phyloP scores from a whole-genome alignment of 1,140 invertebrate species.

The Drosophila punjabiensis region DNA sequence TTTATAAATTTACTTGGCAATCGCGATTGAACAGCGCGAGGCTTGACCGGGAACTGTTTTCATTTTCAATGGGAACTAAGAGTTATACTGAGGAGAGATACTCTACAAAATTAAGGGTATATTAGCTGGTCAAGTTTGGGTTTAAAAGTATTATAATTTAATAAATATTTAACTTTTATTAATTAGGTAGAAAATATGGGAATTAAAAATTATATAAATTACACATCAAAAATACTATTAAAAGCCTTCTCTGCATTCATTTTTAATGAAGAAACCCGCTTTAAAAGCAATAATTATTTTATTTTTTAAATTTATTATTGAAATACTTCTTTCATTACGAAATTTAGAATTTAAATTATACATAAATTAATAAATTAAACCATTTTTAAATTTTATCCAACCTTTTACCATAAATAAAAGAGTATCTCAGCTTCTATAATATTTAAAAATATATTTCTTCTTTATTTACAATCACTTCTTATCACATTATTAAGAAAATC shows the following conservation, averaged over 20 bases:
- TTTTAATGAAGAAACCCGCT: not conserved
- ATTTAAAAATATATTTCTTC: not conserved
- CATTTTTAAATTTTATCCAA: no score
- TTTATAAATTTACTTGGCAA: not conserved
- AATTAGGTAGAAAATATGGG: not conserved
- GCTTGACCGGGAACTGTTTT: conserved; percentile 31
- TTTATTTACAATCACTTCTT: conserved; percentile 37
- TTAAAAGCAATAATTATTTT: not conserved
- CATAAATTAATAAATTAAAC: not conserved
- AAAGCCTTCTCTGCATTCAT: not conserved
- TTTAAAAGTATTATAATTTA: not conserved
- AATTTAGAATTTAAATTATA: not conserved
- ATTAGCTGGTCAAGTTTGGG: not conserved
- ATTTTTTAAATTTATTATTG: not conserved
- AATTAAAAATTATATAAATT: not conserved
- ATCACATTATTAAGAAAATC: conserved; percentile 11
- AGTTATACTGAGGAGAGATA: not conserved
- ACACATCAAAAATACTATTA: not conserved
- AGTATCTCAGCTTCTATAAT: not conserved
- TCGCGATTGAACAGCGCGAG: not conserved
- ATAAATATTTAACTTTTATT: not conserved
- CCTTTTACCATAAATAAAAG: not conserved
- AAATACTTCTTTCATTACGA: not conserved
- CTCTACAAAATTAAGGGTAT: not conserved
- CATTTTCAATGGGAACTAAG: not conserved